Evolutionary conservation across 37 sponge, comb jelly and placozoan genomes (phyloP), one percentile per base, ranked within the genome.

Genomic region (Petrosia ficiformis): DNA sequence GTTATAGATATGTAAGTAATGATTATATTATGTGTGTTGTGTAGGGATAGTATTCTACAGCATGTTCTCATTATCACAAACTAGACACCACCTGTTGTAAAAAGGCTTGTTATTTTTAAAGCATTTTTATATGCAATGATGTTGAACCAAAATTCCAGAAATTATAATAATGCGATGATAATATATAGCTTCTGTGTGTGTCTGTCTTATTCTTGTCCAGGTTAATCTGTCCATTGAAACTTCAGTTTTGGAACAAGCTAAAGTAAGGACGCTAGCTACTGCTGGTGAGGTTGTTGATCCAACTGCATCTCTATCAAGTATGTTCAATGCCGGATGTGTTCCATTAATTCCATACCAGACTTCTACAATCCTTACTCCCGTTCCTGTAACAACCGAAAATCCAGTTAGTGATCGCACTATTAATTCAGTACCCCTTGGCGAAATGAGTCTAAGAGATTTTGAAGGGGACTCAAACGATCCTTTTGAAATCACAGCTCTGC

Each of bases 401-500:
- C 1, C 66, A 4, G 11, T 35, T 30, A 70, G 71, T 16, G 2
- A 42, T 44, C 30, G 48, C 5, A 10, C 75, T 34, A 3, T 8
- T 56, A 59, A 57, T 31, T 57, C 61, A n/a, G 59, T 75, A 35
- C 42, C 71, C 30, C 78, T 87, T 21, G 77, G 82, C 31, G 41
- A 85, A 43, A 61, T 85, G 58, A 71, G 77, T 26, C 60, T 79
- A n/a, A 56, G 66, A 60, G 87, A 87, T 54, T 82, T 77, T 82
- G 85, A 84, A 14, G 60, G 64, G 0, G 52, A 60, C 14, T 39
- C 33, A 14, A 39, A 25, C 70, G 86, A 90, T 64, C 91, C 91
- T 16, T 90, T 90, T 78, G 91, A 90, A 25, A 78, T 63, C 5
- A 75, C 83, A 14, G 80, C 82, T 21, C 71, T 90, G 5, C 86